phyloP scores from a whole-genome alignment of 2,113 vertebrate genomes.

The Embiotoca jacksoni region DNA sequence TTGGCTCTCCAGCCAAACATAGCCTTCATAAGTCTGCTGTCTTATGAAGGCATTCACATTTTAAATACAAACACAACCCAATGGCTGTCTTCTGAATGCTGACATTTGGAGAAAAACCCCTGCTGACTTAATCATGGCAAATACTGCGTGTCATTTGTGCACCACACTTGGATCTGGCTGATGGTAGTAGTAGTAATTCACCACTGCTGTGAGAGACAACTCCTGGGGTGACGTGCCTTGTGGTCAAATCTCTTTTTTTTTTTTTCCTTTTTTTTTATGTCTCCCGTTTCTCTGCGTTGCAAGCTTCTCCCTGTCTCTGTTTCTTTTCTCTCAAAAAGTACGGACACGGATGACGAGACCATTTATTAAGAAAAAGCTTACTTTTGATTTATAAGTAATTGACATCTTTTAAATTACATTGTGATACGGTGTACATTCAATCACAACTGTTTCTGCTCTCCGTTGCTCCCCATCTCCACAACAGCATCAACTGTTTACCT shows the following conservation, averaged over 20 bases:
- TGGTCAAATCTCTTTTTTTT: constrained; percentile 59
- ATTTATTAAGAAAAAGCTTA: constrained; percentile 44
- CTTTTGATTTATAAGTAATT: not conserved
- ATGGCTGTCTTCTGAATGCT: constrained; percentile 75
- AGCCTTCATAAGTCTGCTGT: constrained; percentile 28
- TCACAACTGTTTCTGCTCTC: not conserved
- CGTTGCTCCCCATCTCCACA: too few species aligned
- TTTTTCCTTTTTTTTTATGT: constrained; percentile 33
- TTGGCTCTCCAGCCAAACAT: not conserved
- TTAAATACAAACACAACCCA: constrained; percentile 52
- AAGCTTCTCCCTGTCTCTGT: constrained; percentile 49
- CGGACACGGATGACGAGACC: constrained; percentile 24
- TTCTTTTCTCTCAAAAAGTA: constrained; percentile 43
- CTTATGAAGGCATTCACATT: constrained; percentile 48
- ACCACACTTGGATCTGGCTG: constrained; percentile 82
- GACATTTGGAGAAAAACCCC: constrained; percentile 86
- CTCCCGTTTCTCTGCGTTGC: constrained; percentile 36
- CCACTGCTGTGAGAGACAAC: constrained; percentile 82
- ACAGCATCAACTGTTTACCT: constrained; percentile 55
- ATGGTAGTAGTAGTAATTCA: constrained; percentile 84
- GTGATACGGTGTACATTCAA: not conserved
- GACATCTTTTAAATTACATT: not conserved
- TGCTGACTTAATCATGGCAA: constrained; percentile 86
- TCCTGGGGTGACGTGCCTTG: constrained; percentile 72
- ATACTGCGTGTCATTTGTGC: constrained; percentile 86